Evolutionary conservation across 2,113 vertebrate species (phyloP).

Genomic region (Psittacula cyanocephala): DNA sequence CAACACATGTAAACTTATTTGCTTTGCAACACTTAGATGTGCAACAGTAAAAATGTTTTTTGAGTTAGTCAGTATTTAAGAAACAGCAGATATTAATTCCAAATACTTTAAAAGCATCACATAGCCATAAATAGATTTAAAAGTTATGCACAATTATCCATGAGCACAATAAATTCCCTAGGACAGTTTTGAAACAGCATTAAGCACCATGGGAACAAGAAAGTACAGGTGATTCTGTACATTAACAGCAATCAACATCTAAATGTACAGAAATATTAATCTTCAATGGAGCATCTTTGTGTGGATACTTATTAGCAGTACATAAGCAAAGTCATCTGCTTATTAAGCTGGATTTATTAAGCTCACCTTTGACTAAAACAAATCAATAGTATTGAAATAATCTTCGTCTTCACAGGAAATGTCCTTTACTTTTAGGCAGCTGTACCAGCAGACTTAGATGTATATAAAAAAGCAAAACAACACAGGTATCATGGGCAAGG

Average conservation of each 20-base stretch:
- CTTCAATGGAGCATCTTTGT: background rate
- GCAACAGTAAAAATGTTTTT: constrained; percentile 42
- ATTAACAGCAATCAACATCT: background rate
- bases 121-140: background rate
- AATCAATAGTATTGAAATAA: background rate
- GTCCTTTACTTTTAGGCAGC: background rate
- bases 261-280: background rate
- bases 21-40: constrained; percentile 50
- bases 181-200: background rate
- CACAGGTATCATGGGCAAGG: background rate
- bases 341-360: background rate
- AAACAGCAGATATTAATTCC: constrained; percentile 17
- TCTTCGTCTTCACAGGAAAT: background rate
- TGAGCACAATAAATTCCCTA: background rate
- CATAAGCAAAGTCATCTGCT: background rate
- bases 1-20: constrained; percentile 61
- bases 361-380: background rate
- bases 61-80: constrained; percentile 31
- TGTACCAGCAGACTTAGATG: background rate
- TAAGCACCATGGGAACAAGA: background rate
- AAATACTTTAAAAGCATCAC: constrained; percentile 17
- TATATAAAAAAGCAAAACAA: background rate
- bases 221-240: background rate
- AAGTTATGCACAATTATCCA: background rate
- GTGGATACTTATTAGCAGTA: background rate